Conservation (phyloP, 1,140 invertebrate genomes). For the Platorchestia sp. region DNA sequence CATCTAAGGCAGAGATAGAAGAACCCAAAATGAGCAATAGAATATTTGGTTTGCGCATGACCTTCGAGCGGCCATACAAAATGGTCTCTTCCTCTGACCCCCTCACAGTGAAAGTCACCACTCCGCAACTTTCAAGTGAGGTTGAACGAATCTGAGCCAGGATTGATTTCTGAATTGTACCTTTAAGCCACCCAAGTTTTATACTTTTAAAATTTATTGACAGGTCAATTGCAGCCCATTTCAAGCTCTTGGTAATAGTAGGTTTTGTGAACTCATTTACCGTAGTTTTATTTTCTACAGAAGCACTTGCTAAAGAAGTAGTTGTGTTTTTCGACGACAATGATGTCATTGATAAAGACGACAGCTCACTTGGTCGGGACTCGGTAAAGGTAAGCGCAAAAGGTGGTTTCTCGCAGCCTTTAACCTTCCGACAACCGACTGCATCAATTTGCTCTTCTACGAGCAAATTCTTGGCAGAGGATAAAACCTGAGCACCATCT, state of each 20-base stretch:
- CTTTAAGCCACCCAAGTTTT: slow-evolving; percentile 35
- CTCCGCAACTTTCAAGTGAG: neutral
- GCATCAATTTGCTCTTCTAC: neutral
- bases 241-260: neutral
- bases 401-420: neutral
- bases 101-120: slow-evolving; percentile 22
- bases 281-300: neutral
- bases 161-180: slow-evolving; percentile 33
- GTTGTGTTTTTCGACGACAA: neutral
- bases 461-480: neutral
- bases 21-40: slow-evolving; percentile 3
- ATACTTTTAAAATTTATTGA: slow-evolving; percentile 19
- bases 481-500: neutral
- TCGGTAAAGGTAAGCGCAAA: neutral
- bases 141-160: neutral
- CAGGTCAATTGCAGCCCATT: slow-evolving; percentile 25
- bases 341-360: slow-evolving; percentile 2
- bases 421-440: neutral
- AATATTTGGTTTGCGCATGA: neutral
- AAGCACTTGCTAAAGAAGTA: neutral
- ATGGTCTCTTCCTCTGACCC: slow-evolving; percentile 40
- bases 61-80: slow-evolving; percentile 2
- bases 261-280: neutral
- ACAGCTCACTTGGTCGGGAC: neutral
- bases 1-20: neutral